phyloP scores from a whole-genome alignment of 2,888 invertebrate genomes.

The Andrena dorsata region DNA sequence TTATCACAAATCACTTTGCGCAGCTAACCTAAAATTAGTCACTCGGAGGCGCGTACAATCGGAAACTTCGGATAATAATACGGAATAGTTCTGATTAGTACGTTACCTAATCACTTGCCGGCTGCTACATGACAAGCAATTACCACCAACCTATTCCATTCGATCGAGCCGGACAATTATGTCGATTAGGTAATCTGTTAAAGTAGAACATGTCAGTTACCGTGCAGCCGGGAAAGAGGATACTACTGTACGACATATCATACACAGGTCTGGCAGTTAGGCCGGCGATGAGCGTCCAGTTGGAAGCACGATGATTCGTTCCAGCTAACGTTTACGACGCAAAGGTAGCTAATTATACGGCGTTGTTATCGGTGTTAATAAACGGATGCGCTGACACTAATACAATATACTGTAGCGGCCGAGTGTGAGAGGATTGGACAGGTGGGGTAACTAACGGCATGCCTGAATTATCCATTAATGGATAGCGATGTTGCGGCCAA shows the following conservation, averaged over 20 bases:
- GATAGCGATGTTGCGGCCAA: conserved; percentile 78
- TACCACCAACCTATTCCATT: conserved; percentile 34
- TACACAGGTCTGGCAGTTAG: conserved; percentile 20
- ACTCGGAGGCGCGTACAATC: neutral
- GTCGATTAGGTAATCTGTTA: conserved; percentile 50
- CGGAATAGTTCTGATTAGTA: conserved; percentile 6
- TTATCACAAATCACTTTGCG: neutral
- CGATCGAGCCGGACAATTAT: conserved; percentile 43
- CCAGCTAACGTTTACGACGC: conserved; percentile 42
- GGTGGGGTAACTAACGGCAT: conserved; percentile 71
- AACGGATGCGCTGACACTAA: conserved; percentile 79
- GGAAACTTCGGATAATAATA: conserved; percentile 4
- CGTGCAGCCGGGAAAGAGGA: neutral
- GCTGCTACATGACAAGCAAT: conserved; percentile 25
- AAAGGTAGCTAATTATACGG: conserved; percentile 70
- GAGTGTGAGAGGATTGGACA: conserved; percentile 34
- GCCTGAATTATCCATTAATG: conserved; percentile 80
- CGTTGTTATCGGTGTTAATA: conserved; percentile 78
- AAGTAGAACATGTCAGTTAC: conserved; percentile 27
- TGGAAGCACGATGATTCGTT: conserved; percentile 63
- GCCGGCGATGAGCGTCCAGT: conserved; percentile 49
- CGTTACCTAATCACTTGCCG: conserved; percentile 22
- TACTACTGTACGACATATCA: neutral
- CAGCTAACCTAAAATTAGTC: conserved; percentile 1
- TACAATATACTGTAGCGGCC: conserved; percentile 71